phyloP scores from a whole-genome alignment of 2,113 vertebrate genomes.

The Podocnemis expansa region DNA sequence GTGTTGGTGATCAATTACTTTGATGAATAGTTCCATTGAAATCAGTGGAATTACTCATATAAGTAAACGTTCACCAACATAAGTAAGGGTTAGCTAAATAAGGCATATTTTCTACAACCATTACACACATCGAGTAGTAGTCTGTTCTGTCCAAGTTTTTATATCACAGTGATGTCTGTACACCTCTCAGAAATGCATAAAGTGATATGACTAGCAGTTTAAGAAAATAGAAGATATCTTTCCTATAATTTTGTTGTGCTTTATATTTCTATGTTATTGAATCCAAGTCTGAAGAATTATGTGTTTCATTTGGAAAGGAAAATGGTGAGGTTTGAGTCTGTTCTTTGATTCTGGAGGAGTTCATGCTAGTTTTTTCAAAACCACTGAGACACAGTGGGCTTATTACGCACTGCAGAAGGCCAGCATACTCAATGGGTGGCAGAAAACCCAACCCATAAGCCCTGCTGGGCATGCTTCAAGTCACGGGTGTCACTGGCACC shows the following conservation, averaged over 20 bases:
- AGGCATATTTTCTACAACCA: background rate
- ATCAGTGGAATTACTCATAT: background rate
- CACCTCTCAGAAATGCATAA: background rate
- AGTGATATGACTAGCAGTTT: rapidly evolving
- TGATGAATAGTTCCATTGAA: background rate
- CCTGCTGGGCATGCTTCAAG: too few species aligned
- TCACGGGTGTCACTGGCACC: too few species aligned
- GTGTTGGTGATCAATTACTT: background rate
- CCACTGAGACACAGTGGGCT: too few species aligned
- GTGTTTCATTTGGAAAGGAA: background rate
- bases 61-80: background rate
- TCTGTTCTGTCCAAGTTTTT: background rate
- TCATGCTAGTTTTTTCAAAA: background rate
- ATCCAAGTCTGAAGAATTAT: background rate
- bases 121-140: background rate
- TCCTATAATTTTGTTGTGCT: background rate
- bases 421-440: too few species aligned
- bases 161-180: background rate
- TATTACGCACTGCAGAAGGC: too few species aligned
- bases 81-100: background rate
- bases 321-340: background rate
- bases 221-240: background rate
- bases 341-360: background rate
- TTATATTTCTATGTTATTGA: background rate
- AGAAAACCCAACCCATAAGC: too few species aligned